phyloP scores from a whole-genome alignment of 2,797 vertebrate genomes.

The Catharus ustulatus region DNA sequence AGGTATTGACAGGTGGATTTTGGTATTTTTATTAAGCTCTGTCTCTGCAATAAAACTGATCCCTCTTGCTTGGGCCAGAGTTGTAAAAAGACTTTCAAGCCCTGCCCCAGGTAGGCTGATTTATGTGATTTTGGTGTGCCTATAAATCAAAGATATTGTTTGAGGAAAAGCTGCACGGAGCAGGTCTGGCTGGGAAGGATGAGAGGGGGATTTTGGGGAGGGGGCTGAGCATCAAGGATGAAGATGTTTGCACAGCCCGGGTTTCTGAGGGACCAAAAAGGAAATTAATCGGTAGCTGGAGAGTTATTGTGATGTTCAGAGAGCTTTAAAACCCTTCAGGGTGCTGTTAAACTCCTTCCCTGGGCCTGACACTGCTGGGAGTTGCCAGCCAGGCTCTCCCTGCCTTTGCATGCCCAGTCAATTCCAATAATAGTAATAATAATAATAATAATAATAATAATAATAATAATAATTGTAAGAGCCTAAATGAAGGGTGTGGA shows the following conservation, averaged over 20 bases:
- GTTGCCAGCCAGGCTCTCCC: not conserved
- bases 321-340: not conserved
- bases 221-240: not conserved
- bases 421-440: no score
- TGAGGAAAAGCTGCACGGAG: not conserved
- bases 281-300: not conserved
- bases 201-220: not conserved
- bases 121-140: not conserved
- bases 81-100: slow-evolving; percentile 4
- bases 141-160: slow-evolving; percentile 27
- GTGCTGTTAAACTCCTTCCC: not conserved
- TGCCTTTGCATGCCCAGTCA: accelerated
- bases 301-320: not conserved
- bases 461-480: no score
- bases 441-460: no score
- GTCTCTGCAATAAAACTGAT: not conserved
- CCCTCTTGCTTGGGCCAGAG: not conserved
- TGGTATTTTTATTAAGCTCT: slow-evolving; percentile 35
- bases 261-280: not conserved
- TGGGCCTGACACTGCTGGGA: not conserved
- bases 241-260: not conserved
- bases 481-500: no score
- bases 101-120: not conserved
- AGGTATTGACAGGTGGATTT: not conserved
- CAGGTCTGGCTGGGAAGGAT: not conserved